Base-by-base conservation (phyloP, 2,113 vertebrate genomes). In the Mesembrinibis cayennensis region DNA sequence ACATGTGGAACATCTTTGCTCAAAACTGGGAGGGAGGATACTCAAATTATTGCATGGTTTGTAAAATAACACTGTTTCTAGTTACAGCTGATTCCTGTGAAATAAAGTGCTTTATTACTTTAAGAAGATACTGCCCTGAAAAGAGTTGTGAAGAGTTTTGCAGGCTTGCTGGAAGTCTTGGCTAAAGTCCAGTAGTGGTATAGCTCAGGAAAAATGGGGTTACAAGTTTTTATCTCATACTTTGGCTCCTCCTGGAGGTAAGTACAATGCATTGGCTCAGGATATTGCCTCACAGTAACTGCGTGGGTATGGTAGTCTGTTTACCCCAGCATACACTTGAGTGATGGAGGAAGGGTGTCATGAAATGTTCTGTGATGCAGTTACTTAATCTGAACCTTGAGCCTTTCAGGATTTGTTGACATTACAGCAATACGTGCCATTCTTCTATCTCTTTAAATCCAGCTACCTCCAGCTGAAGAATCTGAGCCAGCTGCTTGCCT, bases 171-270 rank as follows among this genome's bases (percentile, higher is more conserved):
- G 66, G 26, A 77, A 58, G 19, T 26, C 16, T 70, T 85, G 49
- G 11, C 30, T 65, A 3, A 50, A 65, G 38, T 63, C 19, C 5
- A 13, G 3, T 27, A 25, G 27, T 69, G 49, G 14, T 72, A 12
- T 32, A 82, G n/a, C 22, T 66, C 45, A 55, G 53, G 30, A 85
- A 17, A 82, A 92, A 52, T 2, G 16, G 17, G 40, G 10, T 61
- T 76, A 11, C 19, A 53, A 27, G 17, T 32, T 62, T 69, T 63
- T 89, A 11, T 89, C 84, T 69, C 6, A 36, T 87, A 18, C 25
- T 93, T 85, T 49, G 61, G 69, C 86, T 95, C 52, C 61, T 95
- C 73, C 66, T 89, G 77, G 44, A 89, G 91, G 96, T 97, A 93
- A 89, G 87, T 91, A 47, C 14, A 18, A 17, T 34, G 40, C 13